A percentile compares a stretch with the other conserved stretches of the same genome.
Conservation (phyloP, 30 jellyfish, hydroid and myxozoan species). For the Aurelia aurita region DNA sequence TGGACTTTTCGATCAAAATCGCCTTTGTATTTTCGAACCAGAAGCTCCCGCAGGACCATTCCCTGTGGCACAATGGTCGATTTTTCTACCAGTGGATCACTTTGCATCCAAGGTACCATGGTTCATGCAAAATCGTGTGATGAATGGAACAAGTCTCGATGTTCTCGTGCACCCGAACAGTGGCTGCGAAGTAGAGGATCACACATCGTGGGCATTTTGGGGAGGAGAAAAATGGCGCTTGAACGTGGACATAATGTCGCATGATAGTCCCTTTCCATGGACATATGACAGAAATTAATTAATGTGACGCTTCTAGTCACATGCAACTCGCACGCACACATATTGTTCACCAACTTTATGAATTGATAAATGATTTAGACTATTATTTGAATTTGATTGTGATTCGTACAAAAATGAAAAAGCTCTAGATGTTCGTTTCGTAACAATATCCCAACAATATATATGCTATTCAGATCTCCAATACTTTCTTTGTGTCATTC, state of each 20-base stretch:
- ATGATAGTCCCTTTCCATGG: slow-evolving; percentile 31
- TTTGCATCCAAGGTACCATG: slow-evolving; percentile 39
- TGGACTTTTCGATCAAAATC: slow-evolving; percentile 38
- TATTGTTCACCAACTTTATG: too few species aligned
- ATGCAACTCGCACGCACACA: too few species aligned
- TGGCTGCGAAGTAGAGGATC: slow-evolving; percentile 51
- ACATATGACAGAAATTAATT: background rate
- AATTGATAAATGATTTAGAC: too few species aligned
- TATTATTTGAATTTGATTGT: too few species aligned
- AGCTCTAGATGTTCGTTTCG: too few species aligned
- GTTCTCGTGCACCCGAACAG: slow-evolving; percentile 46
- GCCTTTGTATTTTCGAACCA: slow-evolving; percentile 31
- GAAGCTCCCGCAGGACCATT: slow-evolving; percentile 29
- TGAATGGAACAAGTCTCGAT: slow-evolving; percentile 41
- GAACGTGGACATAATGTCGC: slow-evolving; percentile 15
- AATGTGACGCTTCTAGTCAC: background rate
- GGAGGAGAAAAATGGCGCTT: slow-evolving; percentile 55
- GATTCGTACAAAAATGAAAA: too few species aligned
- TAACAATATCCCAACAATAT: too few species aligned
- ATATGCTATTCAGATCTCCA: too few species aligned
- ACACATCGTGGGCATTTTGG: slow-evolving; percentile 56
- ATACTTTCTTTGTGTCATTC: too few species aligned
- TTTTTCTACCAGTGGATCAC: slow-evolving; percentile 33
- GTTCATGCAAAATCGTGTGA: slow-evolving; percentile 52
- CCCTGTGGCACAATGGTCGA: slow-evolving; percentile 58